Evolutionary conservation across 1,140 invertebrate genomes (phyloP).

Genomic region (Psix sp.): DNA sequence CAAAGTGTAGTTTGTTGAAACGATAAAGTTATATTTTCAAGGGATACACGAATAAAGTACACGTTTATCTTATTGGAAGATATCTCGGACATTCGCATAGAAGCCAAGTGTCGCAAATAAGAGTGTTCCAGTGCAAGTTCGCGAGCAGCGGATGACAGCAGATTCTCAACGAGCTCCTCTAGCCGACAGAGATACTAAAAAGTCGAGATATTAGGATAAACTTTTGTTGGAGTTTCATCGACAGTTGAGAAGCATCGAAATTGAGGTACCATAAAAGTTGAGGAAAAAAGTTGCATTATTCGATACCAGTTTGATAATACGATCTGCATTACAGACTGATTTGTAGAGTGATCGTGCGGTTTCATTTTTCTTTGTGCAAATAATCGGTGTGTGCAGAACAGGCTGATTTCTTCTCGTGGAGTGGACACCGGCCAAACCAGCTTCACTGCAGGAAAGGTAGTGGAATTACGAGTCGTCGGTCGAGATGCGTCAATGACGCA

Average conservation of each 20-base stretch:
- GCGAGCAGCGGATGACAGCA: slow-evolving; percentile 47
- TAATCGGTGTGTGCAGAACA: not conserved
- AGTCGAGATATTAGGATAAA: too few species aligned
- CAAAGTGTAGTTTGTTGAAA: not conserved
- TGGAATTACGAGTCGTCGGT: too few species aligned
- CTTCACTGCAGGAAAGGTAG: too few species aligned
- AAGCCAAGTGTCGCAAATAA: slow-evolving; percentile 42
- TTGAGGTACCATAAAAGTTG: too few species aligned
- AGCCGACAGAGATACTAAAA: slow-evolving; percentile 33
- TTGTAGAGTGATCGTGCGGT: too few species aligned
- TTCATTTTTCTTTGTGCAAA: slow-evolving; percentile 14
- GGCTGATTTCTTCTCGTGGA: too few species aligned
- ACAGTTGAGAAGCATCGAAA: too few species aligned
- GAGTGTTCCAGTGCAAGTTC: slow-evolving; percentile 37
- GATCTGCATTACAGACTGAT: too few species aligned
- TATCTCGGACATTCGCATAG: slow-evolving; percentile 17
- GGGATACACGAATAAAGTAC: slow-evolving; percentile 18
- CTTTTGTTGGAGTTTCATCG: too few species aligned
- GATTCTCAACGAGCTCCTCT: not conserved
- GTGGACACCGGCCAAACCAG: not conserved
- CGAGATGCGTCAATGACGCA: slow-evolving; percentile 26
- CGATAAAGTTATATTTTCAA: not conserved
- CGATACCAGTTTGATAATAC: slow-evolving; percentile 40
- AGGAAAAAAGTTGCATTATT: too few species aligned
- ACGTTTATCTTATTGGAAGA: slow-evolving; percentile 7